These are phyloP conservation scores for Fopius arisanus DNA, from an alignment of 1,140 invertebrate species.

Conservation along the genomic window DNA sequence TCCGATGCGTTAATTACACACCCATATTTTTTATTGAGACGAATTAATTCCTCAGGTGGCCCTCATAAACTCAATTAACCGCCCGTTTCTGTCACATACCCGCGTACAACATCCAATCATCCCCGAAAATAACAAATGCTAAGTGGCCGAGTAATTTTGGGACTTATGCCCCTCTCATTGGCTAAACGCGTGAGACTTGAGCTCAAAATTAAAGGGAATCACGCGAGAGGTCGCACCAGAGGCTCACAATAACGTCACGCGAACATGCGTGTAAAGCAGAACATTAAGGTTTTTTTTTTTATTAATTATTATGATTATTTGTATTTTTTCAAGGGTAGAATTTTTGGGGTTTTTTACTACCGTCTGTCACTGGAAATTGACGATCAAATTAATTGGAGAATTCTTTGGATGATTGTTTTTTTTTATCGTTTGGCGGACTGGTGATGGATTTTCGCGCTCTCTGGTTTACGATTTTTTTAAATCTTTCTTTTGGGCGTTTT, in stretches of 20 bases:
- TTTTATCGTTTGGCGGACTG: not conserved
- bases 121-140: constrained; percentile 21
- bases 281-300: not conserved
- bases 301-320: too few species aligned
- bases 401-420: not conserved
- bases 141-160: constrained; percentile 15
- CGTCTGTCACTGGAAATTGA: not conserved
- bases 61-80: not conserved
- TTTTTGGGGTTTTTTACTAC: not conserved
- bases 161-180: not conserved
- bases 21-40: too few species aligned
- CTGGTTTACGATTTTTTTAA: constrained; percentile 6
- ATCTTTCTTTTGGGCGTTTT: not conserved
- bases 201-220: constrained; percentile 31
- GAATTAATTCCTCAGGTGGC: not conserved
- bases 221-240: constrained; percentile 18
- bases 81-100: not conserved
- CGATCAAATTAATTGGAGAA: not conserved
- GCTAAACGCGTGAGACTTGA: not conserved
- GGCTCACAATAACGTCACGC: constrained; percentile 1
- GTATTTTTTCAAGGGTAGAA: not conserved
- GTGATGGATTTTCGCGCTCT: not conserved
- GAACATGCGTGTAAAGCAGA: not conserved
- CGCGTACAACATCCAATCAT: constrained; percentile 20
- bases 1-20: too few species aligned